Percentiles rank a stretch among this genome's conserved stretches.
Evolutionary conservation across 2,888 invertebrate genomes (phyloP).

Genomic region (Mechanitis mazaeus): DNA sequence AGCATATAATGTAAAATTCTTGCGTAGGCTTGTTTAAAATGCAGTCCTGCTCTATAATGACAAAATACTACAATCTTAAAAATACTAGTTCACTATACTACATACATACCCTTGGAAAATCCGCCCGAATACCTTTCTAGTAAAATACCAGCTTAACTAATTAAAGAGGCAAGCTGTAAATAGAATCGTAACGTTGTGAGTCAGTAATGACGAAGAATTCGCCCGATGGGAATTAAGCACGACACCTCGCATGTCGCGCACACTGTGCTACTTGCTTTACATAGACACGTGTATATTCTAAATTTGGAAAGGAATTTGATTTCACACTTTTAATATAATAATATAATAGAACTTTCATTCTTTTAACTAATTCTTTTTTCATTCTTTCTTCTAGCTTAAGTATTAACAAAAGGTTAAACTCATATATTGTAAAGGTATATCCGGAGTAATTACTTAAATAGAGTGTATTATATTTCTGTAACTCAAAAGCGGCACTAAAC

Average conservation of each 20-base stretch:
- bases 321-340: neutral
- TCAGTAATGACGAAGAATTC: constrained; percentile 14
- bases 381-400: too few species aligned
- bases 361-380: too few species aligned
- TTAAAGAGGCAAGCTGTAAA: constrained; percentile 16
- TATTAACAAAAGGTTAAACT: too few species aligned
- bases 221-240: constrained; percentile 16
- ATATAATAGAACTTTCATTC: too few species aligned
- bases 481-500: constrained; percentile 3
- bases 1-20: constrained; percentile 3
- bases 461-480: neutral
- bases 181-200: constrained; percentile 13
- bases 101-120: constrained; percentile 6
- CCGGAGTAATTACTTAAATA: constrained; percentile 1
- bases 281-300: constrained; percentile 1
- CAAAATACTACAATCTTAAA: neutral
- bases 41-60: neutral
- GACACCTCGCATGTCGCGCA: constrained; percentile 17
- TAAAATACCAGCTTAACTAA: constrained; percentile 12
- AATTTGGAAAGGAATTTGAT: neutral
- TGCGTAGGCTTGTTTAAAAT: neutral
- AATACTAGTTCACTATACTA: neutral
- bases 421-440: neutral
- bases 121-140: constrained; percentile 4
- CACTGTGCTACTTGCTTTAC: constrained; percentile 8